Conservation (phyloP, 2,113 vertebrate genomes). For the Brachionichthys hirsutus region DNA sequence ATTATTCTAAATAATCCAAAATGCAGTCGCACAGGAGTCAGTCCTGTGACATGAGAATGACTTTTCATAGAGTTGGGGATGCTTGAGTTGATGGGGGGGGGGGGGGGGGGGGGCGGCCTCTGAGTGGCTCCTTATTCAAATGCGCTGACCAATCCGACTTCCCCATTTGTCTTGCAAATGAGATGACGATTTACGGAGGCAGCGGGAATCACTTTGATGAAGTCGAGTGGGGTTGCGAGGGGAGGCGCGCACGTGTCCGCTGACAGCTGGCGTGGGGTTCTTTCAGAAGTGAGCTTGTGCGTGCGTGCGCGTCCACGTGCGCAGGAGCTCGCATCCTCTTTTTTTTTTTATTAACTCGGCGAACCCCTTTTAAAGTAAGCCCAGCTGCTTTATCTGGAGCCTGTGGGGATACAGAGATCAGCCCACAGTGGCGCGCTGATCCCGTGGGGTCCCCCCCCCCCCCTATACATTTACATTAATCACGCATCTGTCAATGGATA, state of each 20-base stretch:
- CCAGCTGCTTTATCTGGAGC: slow-evolving; percentile 68
- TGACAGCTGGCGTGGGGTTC: slow-evolving; percentile 65
- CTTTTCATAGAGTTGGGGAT: too few relatives aligned
- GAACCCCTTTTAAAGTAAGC: slow-evolving; percentile 65
- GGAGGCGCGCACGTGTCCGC: slow-evolving; percentile 30
- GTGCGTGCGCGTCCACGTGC: slow-evolving; percentile 15
- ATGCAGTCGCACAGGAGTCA: too few relatives aligned
- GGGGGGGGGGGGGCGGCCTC: slow-evolving; percentile 11
- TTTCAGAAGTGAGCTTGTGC: slow-evolving; percentile 53
- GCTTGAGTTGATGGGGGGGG: slow-evolving; percentile 3
- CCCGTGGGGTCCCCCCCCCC: slow-evolving; percentile 57
- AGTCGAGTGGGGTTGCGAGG: slow-evolving; percentile 66
- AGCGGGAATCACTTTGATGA: slow-evolving; percentile 72
- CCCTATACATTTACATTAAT: slow-evolving; percentile 50
- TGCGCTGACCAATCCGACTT: slow-evolving; percentile 62
- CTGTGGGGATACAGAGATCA: slow-evolving; percentile 52
- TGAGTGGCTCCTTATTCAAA: slow-evolving; percentile 58
- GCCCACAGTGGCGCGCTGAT: slow-evolving; percentile 48
- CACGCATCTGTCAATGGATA: slow-evolving; percentile 63
- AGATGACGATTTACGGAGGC: slow-evolving; percentile 69
- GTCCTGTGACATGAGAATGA: too few relatives aligned
- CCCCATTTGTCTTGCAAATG: slow-evolving; percentile 75
- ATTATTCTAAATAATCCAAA: too few relatives aligned
- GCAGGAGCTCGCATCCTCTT: not conserved
- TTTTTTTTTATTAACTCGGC: slow-evolving; percentile 56